A percentile compares a stretch with the other conserved stretches of the same genome.
Evolutionary conservation across 2,888 invertebrate genomes (phyloP).

Genomic region (Andrena flavipes): DNA sequence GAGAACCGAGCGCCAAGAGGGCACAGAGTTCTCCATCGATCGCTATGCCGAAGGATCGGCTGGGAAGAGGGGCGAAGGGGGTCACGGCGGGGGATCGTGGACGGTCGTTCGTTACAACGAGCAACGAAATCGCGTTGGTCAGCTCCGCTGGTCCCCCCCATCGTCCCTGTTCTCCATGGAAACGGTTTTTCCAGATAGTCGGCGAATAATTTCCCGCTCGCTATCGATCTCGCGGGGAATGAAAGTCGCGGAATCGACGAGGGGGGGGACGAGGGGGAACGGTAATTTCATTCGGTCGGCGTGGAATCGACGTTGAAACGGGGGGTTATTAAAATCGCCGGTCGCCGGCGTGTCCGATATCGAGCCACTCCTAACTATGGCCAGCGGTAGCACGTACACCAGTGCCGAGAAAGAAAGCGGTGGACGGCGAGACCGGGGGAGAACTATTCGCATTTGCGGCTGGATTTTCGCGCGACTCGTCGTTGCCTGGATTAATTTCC

Average conservation of each 20-base stretch:
- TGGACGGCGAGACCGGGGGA: too few species aligned
- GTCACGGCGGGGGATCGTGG: background rate
- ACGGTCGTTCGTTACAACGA: constrained; percentile 7
- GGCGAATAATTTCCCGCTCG: constrained; percentile 28
- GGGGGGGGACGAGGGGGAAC: too few species aligned
- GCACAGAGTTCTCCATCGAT: too few species aligned
- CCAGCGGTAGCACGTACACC: too few species aligned
- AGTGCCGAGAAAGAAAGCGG: too few species aligned
- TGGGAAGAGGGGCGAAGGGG: background rate
- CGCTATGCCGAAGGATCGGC: too few species aligned
- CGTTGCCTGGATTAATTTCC: too few species aligned
- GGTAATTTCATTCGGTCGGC: constrained; percentile 25
- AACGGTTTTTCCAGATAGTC: constrained; percentile 23
- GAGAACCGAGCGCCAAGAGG: too few species aligned
- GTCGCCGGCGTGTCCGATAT: constrained; percentile 7
- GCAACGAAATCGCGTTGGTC: constrained; percentile 14
- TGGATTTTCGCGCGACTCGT: too few species aligned
- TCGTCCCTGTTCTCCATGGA: constrained; percentile 26
- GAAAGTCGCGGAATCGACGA: constrained; percentile 13
- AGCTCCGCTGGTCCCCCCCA: background rate
- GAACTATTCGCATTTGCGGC: too few species aligned
- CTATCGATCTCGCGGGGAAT: constrained; percentile 26
- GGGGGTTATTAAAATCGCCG: constrained; percentile 35
- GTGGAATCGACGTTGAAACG: constrained; percentile 24
- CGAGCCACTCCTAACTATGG: background rate